phyloP scores from a whole-genome alignment of 64 coral and sea anemone genomes.

The Platygyra sinensis region DNA sequence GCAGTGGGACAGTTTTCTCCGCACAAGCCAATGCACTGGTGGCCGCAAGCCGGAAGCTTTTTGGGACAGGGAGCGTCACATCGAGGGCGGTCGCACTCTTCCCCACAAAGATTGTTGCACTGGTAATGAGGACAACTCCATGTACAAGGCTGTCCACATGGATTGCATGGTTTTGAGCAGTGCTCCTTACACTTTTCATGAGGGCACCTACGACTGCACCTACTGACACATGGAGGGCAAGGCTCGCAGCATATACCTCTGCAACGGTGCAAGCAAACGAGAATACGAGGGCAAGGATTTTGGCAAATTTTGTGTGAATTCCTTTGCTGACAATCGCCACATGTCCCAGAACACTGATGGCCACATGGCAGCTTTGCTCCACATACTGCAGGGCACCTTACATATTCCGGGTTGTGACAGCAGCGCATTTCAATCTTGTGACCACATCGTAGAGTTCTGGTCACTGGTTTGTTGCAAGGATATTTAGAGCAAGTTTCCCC shows the following conservation, averaged over 20 bases:
- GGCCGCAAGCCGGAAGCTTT: conserved; percentile 34
- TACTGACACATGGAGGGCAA: conserved; percentile 64
- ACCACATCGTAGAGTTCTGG: conserved; percentile 46
- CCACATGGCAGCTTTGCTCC: conserved; percentile 53
- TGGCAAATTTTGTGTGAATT: conserved; percentile 57
- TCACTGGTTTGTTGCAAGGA: conserved; percentile 18
- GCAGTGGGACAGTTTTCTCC: conserved; percentile 51
- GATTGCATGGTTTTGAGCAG: conserved; percentile 40
- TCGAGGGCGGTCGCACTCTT: conserved; percentile 37
- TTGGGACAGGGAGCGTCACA: conserved; percentile 56
- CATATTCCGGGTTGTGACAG: conserved; percentile 6
- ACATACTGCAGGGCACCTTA: conserved; percentile 14
- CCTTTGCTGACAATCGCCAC: conserved; percentile 26
- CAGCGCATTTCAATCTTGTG: conserved; percentile 56
- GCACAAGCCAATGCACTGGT: conserved; percentile 62
- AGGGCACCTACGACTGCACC: conserved; percentile 55
- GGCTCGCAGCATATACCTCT: conserved; percentile 50
- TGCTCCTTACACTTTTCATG: conserved; percentile 33
- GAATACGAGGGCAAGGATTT: conserved; percentile 34
- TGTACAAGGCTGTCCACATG: conserved; percentile 55
- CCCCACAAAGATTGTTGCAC: conserved; percentile 69
- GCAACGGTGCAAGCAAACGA: conserved; percentile 70
- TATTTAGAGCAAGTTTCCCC: conserved; percentile 36
- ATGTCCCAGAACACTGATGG: conserved; percentile 65
- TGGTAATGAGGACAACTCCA: conserved; percentile 59